Evolutionary conservation across 2,113 vertebrate species (phyloP).

Genomic region (Micronycteris hirsuta): DNA sequence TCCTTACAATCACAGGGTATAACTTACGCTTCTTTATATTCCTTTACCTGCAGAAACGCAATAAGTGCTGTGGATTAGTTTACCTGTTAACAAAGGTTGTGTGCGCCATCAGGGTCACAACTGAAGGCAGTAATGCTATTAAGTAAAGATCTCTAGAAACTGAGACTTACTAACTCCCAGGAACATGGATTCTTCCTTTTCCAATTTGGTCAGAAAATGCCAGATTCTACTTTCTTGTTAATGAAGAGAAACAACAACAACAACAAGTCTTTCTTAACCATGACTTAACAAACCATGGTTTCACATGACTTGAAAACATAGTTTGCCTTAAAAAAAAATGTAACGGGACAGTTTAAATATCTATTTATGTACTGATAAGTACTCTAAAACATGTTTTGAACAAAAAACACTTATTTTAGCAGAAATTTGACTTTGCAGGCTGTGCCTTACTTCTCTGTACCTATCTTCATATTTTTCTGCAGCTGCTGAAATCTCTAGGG

Average conservation of each 20-base stretch:
- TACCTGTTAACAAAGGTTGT: neutral
- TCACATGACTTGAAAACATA: neutral
- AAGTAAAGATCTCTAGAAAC: neutral
- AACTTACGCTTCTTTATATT: neutral
- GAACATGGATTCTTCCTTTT: neutral
- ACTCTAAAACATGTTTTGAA: conserved; percentile 10
- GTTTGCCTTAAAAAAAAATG: neutral
- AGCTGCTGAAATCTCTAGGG: conserved; percentile 61
- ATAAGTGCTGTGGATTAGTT: neutral
- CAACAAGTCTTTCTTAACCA: neutral
- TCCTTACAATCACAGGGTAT: neutral
- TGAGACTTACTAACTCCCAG: neutral
- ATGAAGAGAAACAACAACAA: neutral
- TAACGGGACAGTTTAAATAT: neutral
- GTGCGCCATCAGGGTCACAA: neutral
- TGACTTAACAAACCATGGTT: neutral
- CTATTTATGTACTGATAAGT: neutral
- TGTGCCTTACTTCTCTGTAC: conserved; percentile 48
- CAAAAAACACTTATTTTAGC: neutral
- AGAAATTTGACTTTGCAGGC: conserved; percentile 6
- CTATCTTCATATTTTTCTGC: conserved; percentile 40
- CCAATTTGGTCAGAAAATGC: neutral
- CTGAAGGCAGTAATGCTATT: neutral
- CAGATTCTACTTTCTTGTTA: neutral
- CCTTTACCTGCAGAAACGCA: neutral